phyloP scores from a whole-genome alignment of 1,140 invertebrate genomes.

The Apolygus lucorum region DNA sequence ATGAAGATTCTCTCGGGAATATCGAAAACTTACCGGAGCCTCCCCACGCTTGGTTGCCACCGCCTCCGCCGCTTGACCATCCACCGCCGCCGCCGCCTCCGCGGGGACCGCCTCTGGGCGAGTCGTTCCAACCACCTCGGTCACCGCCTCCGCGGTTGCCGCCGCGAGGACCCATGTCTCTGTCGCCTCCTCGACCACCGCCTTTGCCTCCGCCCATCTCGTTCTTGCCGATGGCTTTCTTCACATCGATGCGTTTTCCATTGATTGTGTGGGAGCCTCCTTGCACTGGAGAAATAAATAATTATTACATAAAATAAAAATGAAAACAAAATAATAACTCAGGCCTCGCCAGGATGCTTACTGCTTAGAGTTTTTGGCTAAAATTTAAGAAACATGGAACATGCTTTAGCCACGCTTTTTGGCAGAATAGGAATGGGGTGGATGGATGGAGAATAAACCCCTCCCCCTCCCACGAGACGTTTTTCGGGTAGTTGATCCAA shows the following conservation, averaged over 20 bases:
- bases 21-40: slow-evolving; percentile 3
- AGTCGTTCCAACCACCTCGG: slow-evolving; percentile 31
- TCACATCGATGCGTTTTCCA: slow-evolving; percentile 35
- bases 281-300: slow-evolving; percentile 33
- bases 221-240: slow-evolving; percentile 35
- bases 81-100: slow-evolving; percentile 27
- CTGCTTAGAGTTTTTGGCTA: too few relatives aligned
- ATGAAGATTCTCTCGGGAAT: too few relatives aligned
- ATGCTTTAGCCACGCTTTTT: too few relatives aligned
- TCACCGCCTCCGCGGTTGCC: slow-evolving; percentile 28
- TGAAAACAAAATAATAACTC: too few relatives aligned
- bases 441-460: too few relatives aligned
- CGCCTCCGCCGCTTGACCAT: slow-evolving; percentile 20
- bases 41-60: slow-evolving; percentile 23
- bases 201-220: slow-evolving; percentile 28
- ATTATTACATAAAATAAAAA: too few relatives aligned
- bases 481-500: too few relatives aligned
- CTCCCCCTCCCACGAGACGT: too few relatives aligned
- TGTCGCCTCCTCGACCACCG: slow-evolving; percentile 15
- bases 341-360: too few relatives aligned
- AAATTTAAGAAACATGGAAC: too few relatives aligned
- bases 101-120: slow-evolving; percentile 31
- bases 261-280: slow-evolving; percentile 33
- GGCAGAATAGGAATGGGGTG: too few relatives aligned
- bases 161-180: slow-evolving; percentile 15